Conservation (phyloP, 1,140 invertebrate species). For the Vollenhovia emeryi region DNA sequence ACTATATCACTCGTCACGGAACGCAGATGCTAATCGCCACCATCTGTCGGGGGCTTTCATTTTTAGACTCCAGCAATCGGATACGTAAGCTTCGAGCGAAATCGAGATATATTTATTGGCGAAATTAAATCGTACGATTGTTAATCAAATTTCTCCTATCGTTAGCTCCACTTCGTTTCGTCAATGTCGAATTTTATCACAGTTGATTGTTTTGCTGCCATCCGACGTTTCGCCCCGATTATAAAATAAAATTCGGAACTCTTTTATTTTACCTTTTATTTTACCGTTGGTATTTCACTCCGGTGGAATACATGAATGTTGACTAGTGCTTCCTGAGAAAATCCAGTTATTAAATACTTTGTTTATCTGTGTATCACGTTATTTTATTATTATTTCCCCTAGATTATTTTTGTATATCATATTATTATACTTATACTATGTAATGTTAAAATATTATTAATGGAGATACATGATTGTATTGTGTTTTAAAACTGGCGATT, state of each 20-base stretch:
- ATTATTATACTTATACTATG: background rate
- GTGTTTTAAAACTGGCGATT: too few species aligned
- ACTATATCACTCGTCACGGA: constrained; percentile 43
- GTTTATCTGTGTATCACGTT: background rate
- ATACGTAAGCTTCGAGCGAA: constrained; percentile 12
- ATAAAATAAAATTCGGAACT: background rate
- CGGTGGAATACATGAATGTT: background rate
- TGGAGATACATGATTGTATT: too few species aligned
- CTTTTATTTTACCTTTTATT: background rate
- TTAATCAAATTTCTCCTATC: background rate
- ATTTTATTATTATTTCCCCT: too few species aligned
- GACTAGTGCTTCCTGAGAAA: background rate
- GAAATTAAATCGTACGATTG: background rate
- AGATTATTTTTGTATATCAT: background rate
- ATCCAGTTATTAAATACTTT: background rate
- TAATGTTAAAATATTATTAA: background rate
- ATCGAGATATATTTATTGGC: constrained; percentile 6
- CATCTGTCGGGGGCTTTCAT: constrained; percentile 25
- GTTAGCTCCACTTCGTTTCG: background rate
- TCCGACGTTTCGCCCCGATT: background rate
- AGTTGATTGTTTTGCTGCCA: too few species aligned
- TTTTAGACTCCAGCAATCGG: constrained; percentile 32
- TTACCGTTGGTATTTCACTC: background rate
- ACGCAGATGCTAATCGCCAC: constrained; percentile 43
- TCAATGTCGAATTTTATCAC: background rate